These are phyloP conservation scores for Styela clava DNA, from an alignment of 23 tunicate genomes.

Conservation along the genomic window DNA sequence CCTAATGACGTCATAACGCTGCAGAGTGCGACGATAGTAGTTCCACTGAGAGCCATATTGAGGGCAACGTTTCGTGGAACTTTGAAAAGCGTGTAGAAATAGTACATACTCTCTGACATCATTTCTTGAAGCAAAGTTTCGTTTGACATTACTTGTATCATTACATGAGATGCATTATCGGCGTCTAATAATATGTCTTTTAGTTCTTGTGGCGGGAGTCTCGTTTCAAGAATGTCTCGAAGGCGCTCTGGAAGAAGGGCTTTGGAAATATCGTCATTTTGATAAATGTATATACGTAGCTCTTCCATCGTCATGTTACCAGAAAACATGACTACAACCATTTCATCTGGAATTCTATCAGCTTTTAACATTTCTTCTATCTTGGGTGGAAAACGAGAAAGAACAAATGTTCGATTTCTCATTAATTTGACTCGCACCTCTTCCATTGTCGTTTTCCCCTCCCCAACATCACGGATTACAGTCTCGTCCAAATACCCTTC, in stretches of 20 bases:
- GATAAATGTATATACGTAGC: slow-evolving; percentile 19
- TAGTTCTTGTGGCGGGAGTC: slow-evolving; percentile 50
- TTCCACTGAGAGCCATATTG: slow-evolving; percentile 55
- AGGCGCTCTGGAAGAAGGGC: slow-evolving; percentile 39
- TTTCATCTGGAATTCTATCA: slow-evolving; percentile 52
- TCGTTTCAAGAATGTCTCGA: slow-evolving; percentile 44
- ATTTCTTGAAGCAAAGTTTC: slow-evolving; percentile 39
- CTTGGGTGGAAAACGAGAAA: slow-evolving; percentile 45
- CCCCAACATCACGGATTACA: background rate
- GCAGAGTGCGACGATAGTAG: slow-evolving; percentile 43
- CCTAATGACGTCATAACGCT: slow-evolving; percentile 81
- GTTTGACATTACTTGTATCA: slow-evolving; percentile 16
- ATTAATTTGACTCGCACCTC: slow-evolving; percentile 36
- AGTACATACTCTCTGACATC: slow-evolving; percentile 71
- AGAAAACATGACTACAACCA: slow-evolving; percentile 44
- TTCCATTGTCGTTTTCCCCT: slow-evolving; percentile 45
- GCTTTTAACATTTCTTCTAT: slow-evolving; percentile 18
- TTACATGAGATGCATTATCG: slow-evolving; percentile 42
- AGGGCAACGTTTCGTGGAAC: slow-evolving; percentile 41
- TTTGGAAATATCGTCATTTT: slow-evolving; percentile 47
- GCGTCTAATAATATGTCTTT: slow-evolving; percentile 39
- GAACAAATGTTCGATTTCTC: slow-evolving; percentile 40
- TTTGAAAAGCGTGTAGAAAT: slow-evolving; percentile 62
- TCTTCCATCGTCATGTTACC: slow-evolving; percentile 33
- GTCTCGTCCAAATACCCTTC: slow-evolving; percentile 16